Base-by-base conservation (phyloP, 1,140 invertebrate species). In the Drosophila leontia region DNA sequence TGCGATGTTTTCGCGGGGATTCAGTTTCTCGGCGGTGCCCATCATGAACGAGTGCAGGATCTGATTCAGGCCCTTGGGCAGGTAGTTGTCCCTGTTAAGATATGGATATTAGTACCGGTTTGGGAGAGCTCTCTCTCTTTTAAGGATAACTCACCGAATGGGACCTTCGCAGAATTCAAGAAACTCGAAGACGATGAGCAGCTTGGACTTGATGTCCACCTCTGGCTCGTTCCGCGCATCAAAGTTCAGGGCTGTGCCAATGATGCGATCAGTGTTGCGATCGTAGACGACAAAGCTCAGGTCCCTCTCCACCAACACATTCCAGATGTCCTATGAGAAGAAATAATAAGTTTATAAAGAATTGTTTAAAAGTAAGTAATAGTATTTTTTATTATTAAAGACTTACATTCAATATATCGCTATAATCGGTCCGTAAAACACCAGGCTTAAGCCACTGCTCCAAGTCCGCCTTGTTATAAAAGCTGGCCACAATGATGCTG, bases 1-100 rank as follows among this genome's bases (percentile, higher is more conserved):
- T 17, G 95, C 93, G 6, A 98, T 95, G 91, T 97, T 97, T 78
- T 97, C 96, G 56, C 94, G 94, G 0, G 96, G 78, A 62, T 92
- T 94, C 32, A 97, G 86, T 1, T 94, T 92, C 26, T 94, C 93
- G 62, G 94, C 94, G 1, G 97, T 97, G 4, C 95, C 96, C 96
- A 97, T 97, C 97, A 98, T 97, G 79, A 96, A 97, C n/a, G 95
- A 96, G 83, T 97, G 96, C 0, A 97, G 93, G 47, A 97, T 94
- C 86, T 96, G 94, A 13, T 96, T 96, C 91, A 94, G 94, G 12
- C 95, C 95, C 70, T 94, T 93, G 0, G 96, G 96, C 17, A 97
- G 84, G 75, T 94, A 93, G 15, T 93, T 93, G 42, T 95, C 95
- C 62, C 95, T 94, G 41, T 57, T 82, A 78, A 12, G 3, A 45